phyloP scores from a whole-genome alignment of 2,888 invertebrate species.

The Caenorhabditis sp. region DNA sequence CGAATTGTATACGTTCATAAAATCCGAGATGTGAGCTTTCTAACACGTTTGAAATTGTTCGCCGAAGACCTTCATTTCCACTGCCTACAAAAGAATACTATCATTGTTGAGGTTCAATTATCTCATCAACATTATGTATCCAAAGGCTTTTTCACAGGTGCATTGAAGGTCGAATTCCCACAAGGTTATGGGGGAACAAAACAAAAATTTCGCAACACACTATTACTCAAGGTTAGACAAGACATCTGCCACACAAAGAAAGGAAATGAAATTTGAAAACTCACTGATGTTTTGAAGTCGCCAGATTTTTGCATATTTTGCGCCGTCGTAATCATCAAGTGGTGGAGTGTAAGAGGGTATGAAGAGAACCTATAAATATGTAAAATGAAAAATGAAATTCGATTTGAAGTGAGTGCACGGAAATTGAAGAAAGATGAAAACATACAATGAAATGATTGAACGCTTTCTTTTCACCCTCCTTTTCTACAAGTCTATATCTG shows the following conservation, averaged over 20 bases:
- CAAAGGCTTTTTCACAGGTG: too few species aligned
- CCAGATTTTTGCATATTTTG: slow-evolving; percentile 38
- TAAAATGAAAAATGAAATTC: background rate
- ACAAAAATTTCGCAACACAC: too few species aligned
- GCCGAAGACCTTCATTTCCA: slow-evolving; percentile 14
- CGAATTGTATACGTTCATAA: slow-evolving; percentile 13
- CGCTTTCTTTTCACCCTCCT: background rate
- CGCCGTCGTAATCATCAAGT: slow-evolving; percentile 29
- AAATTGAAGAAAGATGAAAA: slow-evolving; percentile 2
- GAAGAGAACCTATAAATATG: slow-evolving; percentile 34
- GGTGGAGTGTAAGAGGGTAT: slow-evolving; percentile 25
- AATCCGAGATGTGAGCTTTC: slow-evolving; percentile 28
- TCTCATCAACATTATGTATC: too few species aligned
- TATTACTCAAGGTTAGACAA: too few species aligned
- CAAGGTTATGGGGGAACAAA: background rate
- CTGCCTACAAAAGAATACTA: slow-evolving; percentile 8
- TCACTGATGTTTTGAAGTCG: slow-evolving; percentile 27
- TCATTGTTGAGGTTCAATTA: background rate
- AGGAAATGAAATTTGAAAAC: background rate
- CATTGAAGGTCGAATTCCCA: too few species aligned
- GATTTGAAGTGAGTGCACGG: background rate
- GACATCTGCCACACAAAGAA: background rate
- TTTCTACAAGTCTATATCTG: background rate
- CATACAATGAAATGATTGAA: background rate
- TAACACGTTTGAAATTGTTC: slow-evolving; percentile 11